A percentile compares a stretch with the other conserved stretches of the same genome.
These are phyloP conservation scores for Oriolus oriolus DNA, from an alignment of 2,113 vertebrate genomes.

Conservation along the genomic window DNA sequence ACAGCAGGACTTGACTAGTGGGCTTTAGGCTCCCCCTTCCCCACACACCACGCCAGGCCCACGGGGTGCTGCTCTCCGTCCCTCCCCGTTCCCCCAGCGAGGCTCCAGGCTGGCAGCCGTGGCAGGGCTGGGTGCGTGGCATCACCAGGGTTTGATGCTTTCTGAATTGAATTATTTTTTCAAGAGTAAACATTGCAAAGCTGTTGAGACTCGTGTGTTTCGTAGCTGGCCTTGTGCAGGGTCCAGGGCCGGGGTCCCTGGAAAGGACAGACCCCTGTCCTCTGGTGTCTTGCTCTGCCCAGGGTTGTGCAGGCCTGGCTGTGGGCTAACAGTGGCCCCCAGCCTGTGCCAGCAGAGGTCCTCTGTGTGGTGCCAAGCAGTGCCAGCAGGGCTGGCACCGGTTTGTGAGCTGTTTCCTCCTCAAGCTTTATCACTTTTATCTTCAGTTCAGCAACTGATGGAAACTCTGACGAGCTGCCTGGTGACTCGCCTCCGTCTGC, in stretches of 20 bases:
- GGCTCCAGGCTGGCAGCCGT: fast-evolving
- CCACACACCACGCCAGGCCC: fast-evolving
- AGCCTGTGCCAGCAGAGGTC: slow-evolving; percentile 31
- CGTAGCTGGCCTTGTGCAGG: fast-evolving
- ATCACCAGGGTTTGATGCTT: neutral
- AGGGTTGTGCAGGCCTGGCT: neutral
- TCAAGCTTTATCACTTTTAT: neutral
- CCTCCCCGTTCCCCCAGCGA: neutral
- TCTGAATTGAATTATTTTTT: slow-evolving; percentile 51
- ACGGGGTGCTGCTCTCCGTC: neutral
- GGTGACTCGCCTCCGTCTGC: fast-evolving
- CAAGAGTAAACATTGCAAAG: slow-evolving; percentile 56
- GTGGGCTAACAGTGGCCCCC: neutral
- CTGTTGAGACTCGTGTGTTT: neutral
- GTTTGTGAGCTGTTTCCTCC: neutral
- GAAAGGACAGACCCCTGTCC: neutral
- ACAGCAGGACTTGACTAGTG: neutral
- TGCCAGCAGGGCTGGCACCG: neutral
- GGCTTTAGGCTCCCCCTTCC: neutral
- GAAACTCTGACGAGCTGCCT: neutral
- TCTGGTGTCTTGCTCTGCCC: neutral
- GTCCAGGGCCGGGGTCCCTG: neutral
- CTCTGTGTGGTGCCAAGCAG: neutral
- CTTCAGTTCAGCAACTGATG: neutral
- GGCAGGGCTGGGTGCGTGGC: neutral